Percentiles rank a stretch among this genome's conserved stretches.
phyloP scores from a whole-genome alignment of 2,888 invertebrate species.

The Pristionchus maxplancki region DNA sequence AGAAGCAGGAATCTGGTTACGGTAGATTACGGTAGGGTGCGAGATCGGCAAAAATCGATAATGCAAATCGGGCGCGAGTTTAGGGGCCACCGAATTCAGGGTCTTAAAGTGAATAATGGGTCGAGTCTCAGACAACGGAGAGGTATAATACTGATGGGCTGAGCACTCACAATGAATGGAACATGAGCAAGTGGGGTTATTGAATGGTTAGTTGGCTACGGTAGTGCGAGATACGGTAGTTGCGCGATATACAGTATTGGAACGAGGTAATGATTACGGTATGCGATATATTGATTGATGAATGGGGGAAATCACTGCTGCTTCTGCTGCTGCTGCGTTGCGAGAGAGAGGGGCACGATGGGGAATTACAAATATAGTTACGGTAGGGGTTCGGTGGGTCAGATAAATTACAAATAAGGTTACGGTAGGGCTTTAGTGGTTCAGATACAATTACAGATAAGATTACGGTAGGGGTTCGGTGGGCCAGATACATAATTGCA shows the following conservation, averaged over 20 bases:
- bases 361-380: background rate
- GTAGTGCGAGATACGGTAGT: slow-evolving; percentile 1
- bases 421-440: background rate
- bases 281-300: background rate
- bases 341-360: background rate
- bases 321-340: background rate
- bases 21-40: slow-evolving; percentile 6
- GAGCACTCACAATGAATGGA: background rate
- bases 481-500: background rate
- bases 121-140: slow-evolving; percentile 11
- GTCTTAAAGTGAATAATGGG: background rate
- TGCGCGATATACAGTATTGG: background rate
- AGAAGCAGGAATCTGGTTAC: background rate
- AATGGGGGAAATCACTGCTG: background rate
- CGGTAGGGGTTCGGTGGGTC: background rate
- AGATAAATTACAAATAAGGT: background rate
- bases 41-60: slow-evolving; percentile 1
- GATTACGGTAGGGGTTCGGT: slow-evolving; percentile 42
- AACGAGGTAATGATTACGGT: slow-evolving; percentile 26
- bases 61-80: background rate
- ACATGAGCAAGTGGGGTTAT: slow-evolving; percentile 3
- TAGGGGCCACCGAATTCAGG: background rate
- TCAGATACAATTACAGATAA: background rate
- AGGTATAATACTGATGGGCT: slow-evolving; percentile 3
- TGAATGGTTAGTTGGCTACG: background rate